A percentile compares a stretch with the other conserved stretches of the same genome.
phyloP scores from a whole-genome alignment of 2,113 vertebrate genomes.

The Scolopax mira region DNA sequence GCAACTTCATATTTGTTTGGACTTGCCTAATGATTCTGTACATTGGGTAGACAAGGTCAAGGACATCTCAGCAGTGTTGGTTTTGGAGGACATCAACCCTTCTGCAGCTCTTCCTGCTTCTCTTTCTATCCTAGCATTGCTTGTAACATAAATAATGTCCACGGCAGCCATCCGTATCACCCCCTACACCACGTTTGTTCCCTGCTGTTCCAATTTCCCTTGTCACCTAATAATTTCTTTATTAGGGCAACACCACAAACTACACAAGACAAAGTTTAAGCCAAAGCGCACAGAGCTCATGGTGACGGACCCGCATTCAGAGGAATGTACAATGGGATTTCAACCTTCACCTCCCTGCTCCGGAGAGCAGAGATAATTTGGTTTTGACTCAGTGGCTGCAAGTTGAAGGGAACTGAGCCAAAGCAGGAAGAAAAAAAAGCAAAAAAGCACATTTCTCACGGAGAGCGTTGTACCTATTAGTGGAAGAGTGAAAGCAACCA shows the following conservation, averaged over 20 bases:
- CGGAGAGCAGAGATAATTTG: slow-evolving; percentile 1
- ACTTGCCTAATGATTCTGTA: neutral
- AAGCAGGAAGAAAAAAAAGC: slow-evolving; percentile 26
- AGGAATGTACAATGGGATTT: neutral
- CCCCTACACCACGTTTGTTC: neutral
- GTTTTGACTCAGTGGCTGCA: neutral
- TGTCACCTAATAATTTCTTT: neutral
- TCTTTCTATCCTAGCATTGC: neutral
- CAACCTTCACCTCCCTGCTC: slow-evolving; percentile 1
- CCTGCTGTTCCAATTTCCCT: neutral
- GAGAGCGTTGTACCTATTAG: neutral
- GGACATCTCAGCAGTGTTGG: fast-evolving
- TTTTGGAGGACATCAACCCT: neutral
- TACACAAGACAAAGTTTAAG: neutral
- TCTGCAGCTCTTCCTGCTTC: neutral
- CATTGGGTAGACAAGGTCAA: neutral
- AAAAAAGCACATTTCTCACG: neutral
- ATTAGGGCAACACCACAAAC: neutral
- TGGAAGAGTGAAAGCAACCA: slow-evolving; percentile 1
- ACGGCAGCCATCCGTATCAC: neutral
- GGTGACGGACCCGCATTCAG: neutral
- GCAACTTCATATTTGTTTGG: neutral
- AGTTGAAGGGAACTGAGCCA: neutral
- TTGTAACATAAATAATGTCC: fast-evolving
- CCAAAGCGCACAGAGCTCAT: neutral